Conservation (phyloP, 2,113 vertebrate species). For the Aptenodytes forsteri region DNA sequence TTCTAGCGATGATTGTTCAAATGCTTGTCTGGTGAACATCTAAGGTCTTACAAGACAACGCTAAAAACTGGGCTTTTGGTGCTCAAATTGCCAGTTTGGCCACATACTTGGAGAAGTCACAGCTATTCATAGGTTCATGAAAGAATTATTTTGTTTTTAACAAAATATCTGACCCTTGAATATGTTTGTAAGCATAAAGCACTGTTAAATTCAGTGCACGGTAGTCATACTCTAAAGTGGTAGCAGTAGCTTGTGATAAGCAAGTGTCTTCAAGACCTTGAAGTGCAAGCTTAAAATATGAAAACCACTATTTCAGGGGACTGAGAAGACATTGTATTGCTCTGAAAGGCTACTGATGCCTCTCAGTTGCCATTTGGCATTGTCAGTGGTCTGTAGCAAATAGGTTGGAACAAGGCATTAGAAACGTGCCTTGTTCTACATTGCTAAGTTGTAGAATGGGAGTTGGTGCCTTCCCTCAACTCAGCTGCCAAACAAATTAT, state of each 20-base stretch:
- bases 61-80: neutral
- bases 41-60: neutral
- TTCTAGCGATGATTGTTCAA: neutral
- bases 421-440: neutral
- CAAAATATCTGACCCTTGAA: neutral
- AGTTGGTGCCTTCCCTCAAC: neutral
- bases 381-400: neutral
- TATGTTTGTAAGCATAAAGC: neutral
- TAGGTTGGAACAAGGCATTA: neutral
- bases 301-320: neutral
- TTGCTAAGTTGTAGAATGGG: neutral
- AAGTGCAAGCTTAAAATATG: neutral
- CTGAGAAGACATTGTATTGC: neutral
- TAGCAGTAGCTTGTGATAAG: neutral
- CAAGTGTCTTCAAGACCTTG: neutral
- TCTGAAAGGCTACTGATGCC: neutral
- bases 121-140: neutral
- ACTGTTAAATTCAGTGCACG: rapidly evolving
- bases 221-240: neutral
- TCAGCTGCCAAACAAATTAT: neutral
- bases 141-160: neutral
- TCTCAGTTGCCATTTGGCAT: neutral
- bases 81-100: neutral
- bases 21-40: too few species aligned
- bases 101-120: neutral